Percentiles rank a stretch among this genome's conserved stretches.
Conservation (phyloP, 2,113 vertebrate genomes). For the Hippocampus barbouri region DNA sequence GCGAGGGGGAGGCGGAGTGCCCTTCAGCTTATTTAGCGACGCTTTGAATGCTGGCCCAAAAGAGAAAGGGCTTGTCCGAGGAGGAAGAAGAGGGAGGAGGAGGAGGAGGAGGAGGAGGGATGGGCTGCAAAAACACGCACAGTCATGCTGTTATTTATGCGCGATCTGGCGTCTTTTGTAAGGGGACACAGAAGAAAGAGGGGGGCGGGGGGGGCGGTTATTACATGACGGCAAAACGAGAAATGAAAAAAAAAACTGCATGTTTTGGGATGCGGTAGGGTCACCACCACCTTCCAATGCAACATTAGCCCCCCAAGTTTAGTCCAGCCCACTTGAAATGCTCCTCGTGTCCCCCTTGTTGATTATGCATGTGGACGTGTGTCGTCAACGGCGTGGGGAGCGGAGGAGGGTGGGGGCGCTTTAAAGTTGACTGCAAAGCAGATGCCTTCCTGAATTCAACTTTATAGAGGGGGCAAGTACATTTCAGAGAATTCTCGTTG, state of each 20-base stretch:
- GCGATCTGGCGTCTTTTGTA: conserved; percentile 23
- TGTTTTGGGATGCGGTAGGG: background rate
- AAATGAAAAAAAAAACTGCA: background rate
- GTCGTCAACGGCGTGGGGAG: background rate
- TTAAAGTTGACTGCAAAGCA: background rate
- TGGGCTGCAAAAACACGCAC: conserved; percentile 51
- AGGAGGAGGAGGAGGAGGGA: conserved; percentile 44
- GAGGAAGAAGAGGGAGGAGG: conserved; percentile 50
- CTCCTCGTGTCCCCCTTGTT: background rate
- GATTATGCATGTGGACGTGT: background rate
- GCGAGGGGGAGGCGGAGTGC: conserved; percentile 64
- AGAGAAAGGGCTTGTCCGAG: conserved; percentile 72
- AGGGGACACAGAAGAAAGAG: background rate
- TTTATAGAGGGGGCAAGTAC: background rate
- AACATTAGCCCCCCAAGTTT: background rate
- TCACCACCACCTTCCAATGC: background rate
- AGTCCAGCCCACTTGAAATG: background rate
- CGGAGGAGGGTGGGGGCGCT: background rate
- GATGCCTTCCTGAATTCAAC: background rate
- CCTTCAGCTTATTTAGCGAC: conserved; percentile 71
- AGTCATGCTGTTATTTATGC: conserved; percentile 54
- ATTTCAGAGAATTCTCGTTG: too few species aligned
- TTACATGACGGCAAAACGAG: conserved; percentile 19
- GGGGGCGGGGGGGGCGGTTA: background rate
- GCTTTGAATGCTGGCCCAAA: conserved; percentile 71